phyloP scores from a whole-genome alignment of 2,113 vertebrate species.

The Centropus bengalensis region DNA sequence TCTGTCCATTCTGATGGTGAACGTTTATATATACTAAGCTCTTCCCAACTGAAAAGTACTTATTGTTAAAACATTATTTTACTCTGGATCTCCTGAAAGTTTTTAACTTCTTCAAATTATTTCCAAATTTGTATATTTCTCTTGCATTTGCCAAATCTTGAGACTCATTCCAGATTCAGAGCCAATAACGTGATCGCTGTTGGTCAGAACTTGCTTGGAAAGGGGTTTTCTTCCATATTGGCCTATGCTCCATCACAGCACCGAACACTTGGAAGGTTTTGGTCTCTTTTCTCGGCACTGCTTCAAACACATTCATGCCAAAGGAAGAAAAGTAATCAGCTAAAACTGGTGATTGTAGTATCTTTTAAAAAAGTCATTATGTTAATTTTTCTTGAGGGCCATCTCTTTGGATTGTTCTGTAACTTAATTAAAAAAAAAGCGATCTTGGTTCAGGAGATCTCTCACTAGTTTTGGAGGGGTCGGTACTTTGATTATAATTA shows the following conservation, averaged over 20 bases:
- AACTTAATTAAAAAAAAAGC: neutral
- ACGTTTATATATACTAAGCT: neutral
- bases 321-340: slow-evolving; percentile 30
- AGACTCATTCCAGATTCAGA: neutral
- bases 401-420: neutral
- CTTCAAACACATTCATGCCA: neutral
- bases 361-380: neutral
- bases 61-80: neutral
- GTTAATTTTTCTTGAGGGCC: slow-evolving; percentile 22
- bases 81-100: neutral
- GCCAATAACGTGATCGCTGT: neutral
- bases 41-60: neutral
- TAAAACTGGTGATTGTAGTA: slow-evolving; percentile 11
- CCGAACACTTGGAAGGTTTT: neutral
- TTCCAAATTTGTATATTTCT: neutral
- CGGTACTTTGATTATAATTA: neutral
- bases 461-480: neutral
- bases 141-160: neutral
- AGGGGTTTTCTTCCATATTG: slow-evolving; percentile 3
- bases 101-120: neutral
- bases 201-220: slow-evolving; percentile 2
- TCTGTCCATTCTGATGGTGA: neutral
- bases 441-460: neutral
- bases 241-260: neutral
- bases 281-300: neutral